phyloP scores from a whole-genome alignment of 2,113 vertebrate species.

The Marmota monax region DNA sequence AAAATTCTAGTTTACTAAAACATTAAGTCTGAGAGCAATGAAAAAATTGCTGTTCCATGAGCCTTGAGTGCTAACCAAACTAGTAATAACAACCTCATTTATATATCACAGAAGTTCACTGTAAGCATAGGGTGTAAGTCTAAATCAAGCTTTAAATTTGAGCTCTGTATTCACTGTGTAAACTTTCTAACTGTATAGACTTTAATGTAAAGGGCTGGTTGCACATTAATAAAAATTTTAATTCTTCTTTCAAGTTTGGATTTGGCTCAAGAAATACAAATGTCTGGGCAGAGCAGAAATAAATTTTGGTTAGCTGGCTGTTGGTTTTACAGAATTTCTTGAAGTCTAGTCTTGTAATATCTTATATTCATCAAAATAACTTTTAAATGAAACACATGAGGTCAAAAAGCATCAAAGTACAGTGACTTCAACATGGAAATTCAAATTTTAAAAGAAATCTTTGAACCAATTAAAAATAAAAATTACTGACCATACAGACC shows the following conservation, averaged over 20 bases:
- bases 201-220: not conserved
- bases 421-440: constrained; percentile 1
- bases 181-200: not conserved
- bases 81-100: not conserved
- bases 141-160: constrained; percentile 41
- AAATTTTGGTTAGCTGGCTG: not conserved
- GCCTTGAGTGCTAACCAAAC: not conserved
- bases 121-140: not conserved
- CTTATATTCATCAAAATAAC: constrained; percentile 29
- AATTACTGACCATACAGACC: not conserved
- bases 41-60: constrained; percentile 40
- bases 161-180: not conserved
- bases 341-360: not conserved
- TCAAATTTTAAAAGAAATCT: constrained; percentile 40
- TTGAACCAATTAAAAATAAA: constrained; percentile 9
- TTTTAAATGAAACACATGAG: not conserved
- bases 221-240: constrained; percentile 12
- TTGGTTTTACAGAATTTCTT: constrained; percentile 51
- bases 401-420: not conserved
- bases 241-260: not conserved
- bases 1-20: constrained; percentile 3
- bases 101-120: constrained; percentile 31
- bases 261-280: constrained; percentile 42
- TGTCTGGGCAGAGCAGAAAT: constrained; percentile 17
- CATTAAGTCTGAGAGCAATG: not conserved